phyloP scores from a whole-genome alignment of 2,888 invertebrate genomes.

The Coleophora flavipennella region DNA sequence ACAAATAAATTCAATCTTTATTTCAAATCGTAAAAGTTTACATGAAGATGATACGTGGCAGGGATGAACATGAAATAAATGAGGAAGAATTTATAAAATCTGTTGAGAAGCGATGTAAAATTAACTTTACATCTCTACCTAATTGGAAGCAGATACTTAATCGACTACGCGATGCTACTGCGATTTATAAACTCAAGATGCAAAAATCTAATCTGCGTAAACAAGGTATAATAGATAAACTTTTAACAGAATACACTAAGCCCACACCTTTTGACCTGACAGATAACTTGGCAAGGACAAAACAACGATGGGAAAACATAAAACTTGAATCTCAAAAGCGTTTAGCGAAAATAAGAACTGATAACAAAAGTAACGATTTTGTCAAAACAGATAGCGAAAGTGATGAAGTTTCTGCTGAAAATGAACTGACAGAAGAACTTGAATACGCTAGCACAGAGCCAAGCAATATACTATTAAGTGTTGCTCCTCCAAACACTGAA shows the following conservation, averaged over 20 bases:
- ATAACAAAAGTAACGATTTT: background rate
- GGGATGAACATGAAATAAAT: conserved; percentile 10
- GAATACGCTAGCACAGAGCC: too few relatives aligned
- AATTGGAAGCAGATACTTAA: conserved; percentile 43
- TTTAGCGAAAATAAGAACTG: conserved; percentile 1
- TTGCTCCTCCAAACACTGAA: conserved; percentile 39
- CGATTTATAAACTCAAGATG: conserved; percentile 34
- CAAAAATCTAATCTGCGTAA: conserved; percentile 37
- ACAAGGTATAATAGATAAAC: conserved; percentile 38
- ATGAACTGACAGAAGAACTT: too few relatives aligned
- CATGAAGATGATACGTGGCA: too few relatives aligned
- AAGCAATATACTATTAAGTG: background rate
- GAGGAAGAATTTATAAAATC: conserved; percentile 37
- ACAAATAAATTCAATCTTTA: too few relatives aligned
- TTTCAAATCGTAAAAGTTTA: too few relatives aligned
- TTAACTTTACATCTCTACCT: conserved; percentile 40
- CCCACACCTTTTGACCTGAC: conserved; percentile 47
- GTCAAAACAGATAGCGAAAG: too few relatives aligned
- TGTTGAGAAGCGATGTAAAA: conserved; percentile 36
- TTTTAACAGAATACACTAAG: conserved; percentile 35
- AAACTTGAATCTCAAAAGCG: conserved; percentile 11
- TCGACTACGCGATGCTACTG: conserved; percentile 28
- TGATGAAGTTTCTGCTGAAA: conserved; percentile 13
- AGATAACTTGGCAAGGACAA: conserved; percentile 37
- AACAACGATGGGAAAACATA: conserved; percentile 33